Evolutionary conservation across 1,140 invertebrate genomes (phyloP), one percentile per base, ranked within the genome.

Genomic region (Pinna nobilis): DNA sequence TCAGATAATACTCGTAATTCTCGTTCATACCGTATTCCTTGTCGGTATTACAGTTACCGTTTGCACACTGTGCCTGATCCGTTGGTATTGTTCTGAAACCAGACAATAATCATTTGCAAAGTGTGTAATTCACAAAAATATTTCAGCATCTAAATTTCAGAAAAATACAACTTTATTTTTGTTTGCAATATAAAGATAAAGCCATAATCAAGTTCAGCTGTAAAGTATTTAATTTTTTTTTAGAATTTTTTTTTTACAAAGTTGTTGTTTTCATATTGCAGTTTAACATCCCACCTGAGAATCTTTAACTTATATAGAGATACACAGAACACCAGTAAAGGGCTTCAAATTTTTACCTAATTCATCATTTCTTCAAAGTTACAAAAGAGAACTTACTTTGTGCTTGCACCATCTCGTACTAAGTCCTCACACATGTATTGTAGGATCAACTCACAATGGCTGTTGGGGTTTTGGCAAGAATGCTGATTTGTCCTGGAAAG

Each of bases 401-500:
- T 83, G 33, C 78, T 80, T 25, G 78, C 78, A 2, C 86, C 86
- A 76, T 87, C 86, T 59, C 86, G 76, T 20, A 87, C 68, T 1
- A 60, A 47, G 25, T 80, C 69, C 30, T 76, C 75, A 77, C 86
- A 87, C 85, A 87, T 86, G 59, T 87, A 87, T 72, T 87, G 86
- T 47, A 87, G 20, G 20, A 87, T 73, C 35, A 86, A 53, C 72
- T 87, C 84, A 81, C 86, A 87, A 59, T 87, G 80, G 57, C 50
- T 78, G 57, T 87, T 86, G 0, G 76, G 74, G 30, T 67, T 70
- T 7, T 59, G 49, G 77, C 86, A 87, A 0, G 85, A 86, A 76
- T 87, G 86, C 55, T 87, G 86, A 47, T 82, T 86, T 20, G 86
- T 87, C 86, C 86, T 87, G 63, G 51, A 76, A 74, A 57, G 53